Evolutionary conservation across 2,113 vertebrate species (phyloP), one percentile per base, ranked within the genome.

Genomic region (Arenaria interpres): DNA sequence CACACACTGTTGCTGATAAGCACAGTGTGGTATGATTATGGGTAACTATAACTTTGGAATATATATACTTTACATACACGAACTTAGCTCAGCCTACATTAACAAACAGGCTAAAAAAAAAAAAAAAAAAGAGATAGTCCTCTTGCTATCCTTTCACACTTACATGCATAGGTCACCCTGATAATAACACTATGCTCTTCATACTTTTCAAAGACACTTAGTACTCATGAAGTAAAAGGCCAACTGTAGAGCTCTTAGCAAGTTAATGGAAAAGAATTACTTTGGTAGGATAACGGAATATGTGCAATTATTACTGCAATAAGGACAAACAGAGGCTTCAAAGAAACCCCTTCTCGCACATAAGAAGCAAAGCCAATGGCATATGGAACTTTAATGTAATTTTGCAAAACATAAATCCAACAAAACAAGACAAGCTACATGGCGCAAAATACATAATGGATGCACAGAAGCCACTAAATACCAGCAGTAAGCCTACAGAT

Each of bases 341-440:
- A 54, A 60, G 35, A 78, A 41, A 76, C 19, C 12, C 8, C 24
- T 85, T 56, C 74, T 71, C 0, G 0, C 7, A 37, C 7, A 13
- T 39, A 8, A 74, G 27, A 76, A 50, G 14, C 21, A 64, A 72
- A 82, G 76, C 12, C 41, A 74, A 8, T 1, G 1, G 1, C 6
- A 76, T 20, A 57, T 0, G 0, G 5, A 89, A 80, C 21, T 78
- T 64, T 2, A 84, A 45, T 0, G 4, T 7, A 73, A 89, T 10
- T 69, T 51, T 18, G 12, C 1, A 14, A 56, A 74, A 68, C 9
- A 41, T 10, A 56, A 86, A 76, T 10, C 20, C 43, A 54, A 64
- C 4, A 91, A 80, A 88, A 46, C 9, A 11, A 67, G 22, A 51
- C 30, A 32, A 63, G 12, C 54, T 56, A 30, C 21, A 32, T 1